Evolutionary conservation across 2,888 invertebrate genomes (phyloP), one percentile per base, ranked within the genome.

Genomic region (Drosophila neoperkinsi): DNA sequence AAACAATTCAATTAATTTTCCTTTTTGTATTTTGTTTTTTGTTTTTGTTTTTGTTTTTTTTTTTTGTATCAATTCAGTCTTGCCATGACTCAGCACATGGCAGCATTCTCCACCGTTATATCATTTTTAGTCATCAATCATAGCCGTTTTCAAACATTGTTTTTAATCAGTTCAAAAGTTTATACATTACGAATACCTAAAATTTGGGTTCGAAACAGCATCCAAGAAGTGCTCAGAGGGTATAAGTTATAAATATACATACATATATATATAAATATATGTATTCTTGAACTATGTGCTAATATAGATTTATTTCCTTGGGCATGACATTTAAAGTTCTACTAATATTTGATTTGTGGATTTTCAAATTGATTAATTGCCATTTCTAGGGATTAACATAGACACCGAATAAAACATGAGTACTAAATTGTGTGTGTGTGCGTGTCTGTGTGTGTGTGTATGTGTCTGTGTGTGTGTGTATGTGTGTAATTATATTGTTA

Each of bases 361-460:
- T 71, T 86, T 90, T 79, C 81, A 88, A 68, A 69, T 79, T 82
- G 79, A 75, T 79, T 80, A 81, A 80, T 76, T 82, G 70, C 41
- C 77, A 68, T 73, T 71, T 80, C 80, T 76, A 78, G 77, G 82
- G 86, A 85, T 83, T 88, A 85, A 86, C 88, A 76, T 85, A 90
- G 85, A 85, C 85, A 85, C 87, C 90, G 76, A 90, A 88, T 58
- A 86, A 82, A 88, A 88, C 71, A 79, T 80, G 83, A 85, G 33
- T 90, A 88, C 70, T 79, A 76, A 84, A 73, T 66, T 28, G 53
- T 62, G 46, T 60, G 21, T 58, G 28, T 51, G 25, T 28, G 46
- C 59, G 50, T 30, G 50, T 25, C 4, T 16, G 16, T 16, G 21
- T 46, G 46, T 46, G 49, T 55, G 31, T 51, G 31, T 25, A n/a